A percentile compares a stretch with the other conserved stretches of the same genome.
phyloP scores from a whole-genome alignment of 2,113 vertebrate genomes.

The Eulacestoma nigropectus region DNA sequence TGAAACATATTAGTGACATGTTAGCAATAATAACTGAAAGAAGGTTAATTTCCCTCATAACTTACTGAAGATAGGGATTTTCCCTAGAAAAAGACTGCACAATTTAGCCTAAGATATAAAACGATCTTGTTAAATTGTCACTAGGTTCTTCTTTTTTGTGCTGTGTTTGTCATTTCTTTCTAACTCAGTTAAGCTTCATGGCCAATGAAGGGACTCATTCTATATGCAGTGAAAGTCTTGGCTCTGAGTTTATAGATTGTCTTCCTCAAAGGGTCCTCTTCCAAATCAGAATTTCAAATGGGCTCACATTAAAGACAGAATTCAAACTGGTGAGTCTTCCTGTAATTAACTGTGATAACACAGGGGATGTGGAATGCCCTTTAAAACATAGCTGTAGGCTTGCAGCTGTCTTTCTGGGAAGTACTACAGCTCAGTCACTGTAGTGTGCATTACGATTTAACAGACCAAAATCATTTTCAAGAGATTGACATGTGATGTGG shows the following conservation, averaged over 20 bases:
- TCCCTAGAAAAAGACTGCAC: not conserved
- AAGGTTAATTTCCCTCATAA: not conserved
- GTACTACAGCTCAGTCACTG: not conserved
- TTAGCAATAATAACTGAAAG: not conserved
- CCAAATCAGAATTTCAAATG: slow-evolving; percentile 42
- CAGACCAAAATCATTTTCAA: not conserved
- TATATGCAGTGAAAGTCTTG: not conserved
- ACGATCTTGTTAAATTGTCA: not conserved
- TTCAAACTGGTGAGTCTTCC: not conserved
- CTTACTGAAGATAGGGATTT: not conserved
- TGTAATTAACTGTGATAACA: slow-evolving; percentile 30
- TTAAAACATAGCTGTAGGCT: not conserved
- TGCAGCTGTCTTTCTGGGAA: not conserved
- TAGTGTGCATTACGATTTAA: not conserved
- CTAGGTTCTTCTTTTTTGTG: not conserved
- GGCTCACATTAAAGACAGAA: not conserved
- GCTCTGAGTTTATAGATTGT: slow-evolving; percentile 3
- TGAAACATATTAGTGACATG: not conserved
- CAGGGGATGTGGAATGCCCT: not conserved
- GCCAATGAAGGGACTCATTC: not conserved
- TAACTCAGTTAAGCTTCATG: not conserved
- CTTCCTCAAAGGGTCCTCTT: not conserved
- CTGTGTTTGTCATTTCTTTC: not conserved
- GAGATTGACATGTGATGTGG: not conserved
- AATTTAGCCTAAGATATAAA: not conserved